These are phyloP conservation scores for Phoenicopterus ruber DNA, from an alignment of 2,113 vertebrate species.

Conservation along the genomic window DNA sequence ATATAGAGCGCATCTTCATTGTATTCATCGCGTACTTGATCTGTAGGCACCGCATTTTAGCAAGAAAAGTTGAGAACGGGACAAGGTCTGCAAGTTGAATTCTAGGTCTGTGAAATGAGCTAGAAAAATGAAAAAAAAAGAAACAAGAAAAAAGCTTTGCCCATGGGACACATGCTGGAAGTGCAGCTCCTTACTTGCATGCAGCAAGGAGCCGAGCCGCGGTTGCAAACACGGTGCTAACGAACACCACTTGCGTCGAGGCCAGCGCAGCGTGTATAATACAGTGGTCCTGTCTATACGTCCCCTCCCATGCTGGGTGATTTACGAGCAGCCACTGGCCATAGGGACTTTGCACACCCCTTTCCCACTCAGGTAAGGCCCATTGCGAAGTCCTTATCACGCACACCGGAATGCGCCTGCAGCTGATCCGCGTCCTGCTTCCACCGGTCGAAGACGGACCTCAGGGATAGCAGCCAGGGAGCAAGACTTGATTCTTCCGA, in stretches of 20 bases:
- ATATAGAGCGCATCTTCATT: slow-evolving; percentile 21
- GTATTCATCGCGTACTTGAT: not conserved
- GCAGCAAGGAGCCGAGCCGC: not conserved
- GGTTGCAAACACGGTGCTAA: not conserved
- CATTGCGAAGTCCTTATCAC: accelerated
- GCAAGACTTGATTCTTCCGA: not conserved
- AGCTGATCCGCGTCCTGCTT: not conserved
- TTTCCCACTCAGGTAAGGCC: not conserved
- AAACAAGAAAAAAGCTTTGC: not conserved
- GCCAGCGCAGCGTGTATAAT: not conserved
- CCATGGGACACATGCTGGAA: slow-evolving; percentile 28
- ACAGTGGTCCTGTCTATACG: not conserved
- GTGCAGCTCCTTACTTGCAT: not conserved
- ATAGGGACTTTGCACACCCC: not conserved
- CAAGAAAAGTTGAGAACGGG: not conserved
- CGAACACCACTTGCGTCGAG: not conserved
- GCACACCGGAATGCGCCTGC: accelerated
- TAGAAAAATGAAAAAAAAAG: not conserved
- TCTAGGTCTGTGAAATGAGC: not conserved
- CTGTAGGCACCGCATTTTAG: slow-evolving; percentile 37
- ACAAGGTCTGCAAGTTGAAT: not conserved
- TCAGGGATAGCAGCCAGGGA: not conserved
- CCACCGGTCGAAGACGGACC: accelerated
- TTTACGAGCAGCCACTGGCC: not conserved
- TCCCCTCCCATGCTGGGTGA: not conserved